Conservation (phyloP, 2,888 invertebrate genomes). For the Dromius quadrimaculatus region DNA sequence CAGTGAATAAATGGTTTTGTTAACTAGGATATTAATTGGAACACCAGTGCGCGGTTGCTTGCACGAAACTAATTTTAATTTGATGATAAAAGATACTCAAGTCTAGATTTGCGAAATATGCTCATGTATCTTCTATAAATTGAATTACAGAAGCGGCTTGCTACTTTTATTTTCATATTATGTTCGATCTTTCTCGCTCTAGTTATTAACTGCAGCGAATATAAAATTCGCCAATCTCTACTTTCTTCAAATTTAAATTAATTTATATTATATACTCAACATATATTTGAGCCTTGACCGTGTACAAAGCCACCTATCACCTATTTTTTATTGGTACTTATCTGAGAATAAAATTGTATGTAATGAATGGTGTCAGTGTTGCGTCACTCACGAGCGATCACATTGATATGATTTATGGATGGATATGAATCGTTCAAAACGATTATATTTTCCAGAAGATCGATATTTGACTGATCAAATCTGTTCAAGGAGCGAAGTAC, state of each 20-base stretch:
- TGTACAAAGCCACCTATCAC: too few relatives aligned
- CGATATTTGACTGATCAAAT: too few relatives aligned
- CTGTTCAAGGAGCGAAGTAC: too few relatives aligned
- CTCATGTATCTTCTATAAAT: not conserved
- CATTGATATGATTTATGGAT: too few relatives aligned
- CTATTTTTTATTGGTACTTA: not conserved
- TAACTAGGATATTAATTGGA: not conserved
- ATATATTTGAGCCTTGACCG: too few relatives aligned
- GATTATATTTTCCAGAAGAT: too few relatives aligned
- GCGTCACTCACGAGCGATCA: too few relatives aligned
- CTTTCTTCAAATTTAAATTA: too few relatives aligned
- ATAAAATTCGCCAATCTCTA: not conserved
- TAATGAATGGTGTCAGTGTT: too few relatives aligned
- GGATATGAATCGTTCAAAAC: too few relatives aligned
- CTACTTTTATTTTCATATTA: not conserved
- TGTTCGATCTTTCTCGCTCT: not conserved
- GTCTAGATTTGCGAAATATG: not conserved
- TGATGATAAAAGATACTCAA: not conserved
- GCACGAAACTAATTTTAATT: slow-evolving; percentile 13
- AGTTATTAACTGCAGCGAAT: not conserved
- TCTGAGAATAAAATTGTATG: not conserved
- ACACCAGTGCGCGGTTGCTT: not conserved
- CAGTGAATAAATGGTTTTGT: too few relatives aligned
- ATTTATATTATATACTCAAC: too few relatives aligned
- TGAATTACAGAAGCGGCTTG: not conserved